Evolutionary conservation across 1,140 invertebrate genomes (phyloP), one percentile per base, ranked within the genome.

Genomic region (Parapsyche elsis): DNA sequence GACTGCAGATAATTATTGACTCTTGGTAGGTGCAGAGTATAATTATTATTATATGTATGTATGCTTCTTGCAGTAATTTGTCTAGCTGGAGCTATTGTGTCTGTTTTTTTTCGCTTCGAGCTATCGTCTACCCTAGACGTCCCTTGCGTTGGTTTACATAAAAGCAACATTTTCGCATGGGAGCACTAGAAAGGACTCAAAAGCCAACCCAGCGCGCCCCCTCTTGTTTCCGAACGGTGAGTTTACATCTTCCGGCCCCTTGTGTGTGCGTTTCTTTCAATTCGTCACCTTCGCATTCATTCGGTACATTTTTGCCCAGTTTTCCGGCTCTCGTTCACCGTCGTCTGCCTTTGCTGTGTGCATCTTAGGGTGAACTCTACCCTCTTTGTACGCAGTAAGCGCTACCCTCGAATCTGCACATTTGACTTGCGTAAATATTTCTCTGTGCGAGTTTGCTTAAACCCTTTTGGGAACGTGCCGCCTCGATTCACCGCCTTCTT

Each of bases 341-440:
- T 70, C 70, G 30, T 38, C 30, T 38, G 30, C 30, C 30, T 38
- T 7, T 14, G 10, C 23, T 38, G 23, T 71, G 7, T 53, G 49
- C 49, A 53, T 53, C 12, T 53, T 53, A 10, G 49, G 49, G 24
- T 24, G 19, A 49, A 59, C 57, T 75, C 21, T 19, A 46, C 23
- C 74, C 9, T 7, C 74, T 5, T 53, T 46, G 30, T 53, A 24
- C 23, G 23, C 64, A 14, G 23, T 14, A 19, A 21, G 30, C 24
- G 30, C 9, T 16, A 38, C 71, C 71, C 7, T 46, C 49, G 21
- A 57, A 78, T 70, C 75, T 59, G 74, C 70, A 30, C 80, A 38
- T 78, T 73, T 64, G 80, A 71, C 74, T 81, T 81, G 38, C 76
- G 70, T 70, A 78, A 78, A 81, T 78, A 81, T 81, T 78, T 78